Evolutionary conservation across 2,113 vertebrate species (phyloP).

Genomic region (Elachura formosa): DNA sequence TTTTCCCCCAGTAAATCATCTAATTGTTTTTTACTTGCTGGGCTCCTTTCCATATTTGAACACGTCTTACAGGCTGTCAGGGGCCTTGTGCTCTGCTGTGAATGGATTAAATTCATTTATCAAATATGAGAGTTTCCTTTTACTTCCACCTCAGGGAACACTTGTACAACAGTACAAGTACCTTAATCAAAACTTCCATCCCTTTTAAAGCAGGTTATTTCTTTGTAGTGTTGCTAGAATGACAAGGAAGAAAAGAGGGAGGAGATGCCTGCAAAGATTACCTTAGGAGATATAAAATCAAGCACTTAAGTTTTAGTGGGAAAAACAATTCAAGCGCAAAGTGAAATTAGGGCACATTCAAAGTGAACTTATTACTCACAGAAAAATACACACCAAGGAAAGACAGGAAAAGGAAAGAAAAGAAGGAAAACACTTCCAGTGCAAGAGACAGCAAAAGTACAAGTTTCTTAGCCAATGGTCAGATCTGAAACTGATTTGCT

Average conservation of each 20-base stretch:
- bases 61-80: not conserved
- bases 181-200: not conserved
- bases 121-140: not conserved
- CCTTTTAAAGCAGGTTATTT: not conserved
- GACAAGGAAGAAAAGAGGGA: not conserved
- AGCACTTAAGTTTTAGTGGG: not conserved
- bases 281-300: not conserved
- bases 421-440: not conserved
- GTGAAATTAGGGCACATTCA: not conserved
- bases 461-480: not conserved
- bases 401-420: no score
- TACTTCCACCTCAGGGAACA: not conserved
- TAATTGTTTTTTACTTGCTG: not conserved
- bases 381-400: not conserved
- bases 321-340: not conserved
- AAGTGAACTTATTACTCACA: not conserved
- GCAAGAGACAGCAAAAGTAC: not conserved
- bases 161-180: not conserved
- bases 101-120: not conserved
- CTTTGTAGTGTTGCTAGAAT: not conserved
- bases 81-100: not conserved
- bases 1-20: accelerated
- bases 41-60: not conserved
- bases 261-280: not conserved
- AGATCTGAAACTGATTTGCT: not conserved